phyloP scores from a whole-genome alignment of 2,797 vertebrate species.

The Dendrocincla fuliginosa region DNA sequence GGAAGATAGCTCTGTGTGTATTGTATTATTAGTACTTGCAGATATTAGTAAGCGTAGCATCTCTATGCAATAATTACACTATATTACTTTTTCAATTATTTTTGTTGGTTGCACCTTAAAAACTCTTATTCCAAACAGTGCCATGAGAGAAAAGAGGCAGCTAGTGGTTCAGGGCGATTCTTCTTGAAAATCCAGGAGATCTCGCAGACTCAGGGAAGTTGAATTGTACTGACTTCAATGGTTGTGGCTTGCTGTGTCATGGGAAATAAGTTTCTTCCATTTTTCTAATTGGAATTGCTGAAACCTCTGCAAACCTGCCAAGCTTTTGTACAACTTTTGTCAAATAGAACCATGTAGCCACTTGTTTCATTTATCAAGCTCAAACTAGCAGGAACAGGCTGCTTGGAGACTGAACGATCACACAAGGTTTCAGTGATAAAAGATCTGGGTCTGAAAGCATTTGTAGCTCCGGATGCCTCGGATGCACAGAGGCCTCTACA shows the following conservation, averaged over 20 bases:
- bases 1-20: neutral
- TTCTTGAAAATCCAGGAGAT: neutral
- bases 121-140: neutral
- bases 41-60: neutral
- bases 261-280: neutral
- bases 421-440: conserved; percentile 57
- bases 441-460: conserved; percentile 47
- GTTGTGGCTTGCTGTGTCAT: neutral
- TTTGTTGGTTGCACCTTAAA: neutral
- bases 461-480: neutral
- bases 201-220: neutral
- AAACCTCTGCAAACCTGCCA: neutral
- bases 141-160: neutral
- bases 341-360: neutral
- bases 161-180: neutral
- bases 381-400: conserved; percentile 9
- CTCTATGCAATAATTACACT: neutral
- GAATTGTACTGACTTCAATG: neutral
- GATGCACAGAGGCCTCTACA: conserved; percentile 5
- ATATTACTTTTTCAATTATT: neutral
- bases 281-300: conserved; percentile 25
- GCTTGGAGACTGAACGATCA: conserved; percentile 44
- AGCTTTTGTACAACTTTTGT: neutral
- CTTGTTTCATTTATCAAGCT: conserved; percentile 43
- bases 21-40: neutral